A percentile compares a stretch with the other conserved stretches of the same genome.
phyloP scores from a whole-genome alignment of 1,140 invertebrate genomes.

The Ylistrum balloti region DNA sequence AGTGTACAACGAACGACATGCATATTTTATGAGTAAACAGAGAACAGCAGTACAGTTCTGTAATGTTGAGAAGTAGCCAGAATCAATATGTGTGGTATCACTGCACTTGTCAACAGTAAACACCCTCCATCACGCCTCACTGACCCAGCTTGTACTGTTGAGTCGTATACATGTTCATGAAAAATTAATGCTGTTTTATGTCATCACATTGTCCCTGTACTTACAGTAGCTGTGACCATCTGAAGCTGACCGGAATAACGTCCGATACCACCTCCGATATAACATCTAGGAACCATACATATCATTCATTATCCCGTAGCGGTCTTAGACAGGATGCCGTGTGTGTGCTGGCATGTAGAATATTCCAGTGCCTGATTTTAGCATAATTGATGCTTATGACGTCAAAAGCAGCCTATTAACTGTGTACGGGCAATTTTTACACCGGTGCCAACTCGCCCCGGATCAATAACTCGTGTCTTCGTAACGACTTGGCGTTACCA shows the following conservation, averaged over 20 bases:
- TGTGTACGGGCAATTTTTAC: constrained; percentile 33
- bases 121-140: neutral
- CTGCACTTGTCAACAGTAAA: neutral
- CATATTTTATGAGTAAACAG: neutral
- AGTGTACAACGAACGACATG: neutral
- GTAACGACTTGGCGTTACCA: neutral
- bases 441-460: constrained; percentile 4
- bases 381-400: constrained; percentile 32
- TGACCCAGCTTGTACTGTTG: neutral
- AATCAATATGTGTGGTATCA: neutral
- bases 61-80: neutral
- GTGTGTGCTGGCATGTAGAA: constrained; percentile 5
- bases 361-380: constrained; percentile 28
- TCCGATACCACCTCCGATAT: neutral
- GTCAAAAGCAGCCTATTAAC: constrained; percentile 26
- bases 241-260: neutral
- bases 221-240: neutral
- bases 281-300: neutral
- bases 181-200: neutral
- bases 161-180: neutral
- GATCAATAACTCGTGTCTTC: neutral
- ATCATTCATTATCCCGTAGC: neutral
- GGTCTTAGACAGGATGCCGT: neutral
- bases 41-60: neutral
- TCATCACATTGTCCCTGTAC: neutral